Evolutionary conservation across 2,888 invertebrate species (phyloP).

Genomic region (Bombylius discolor): DNA sequence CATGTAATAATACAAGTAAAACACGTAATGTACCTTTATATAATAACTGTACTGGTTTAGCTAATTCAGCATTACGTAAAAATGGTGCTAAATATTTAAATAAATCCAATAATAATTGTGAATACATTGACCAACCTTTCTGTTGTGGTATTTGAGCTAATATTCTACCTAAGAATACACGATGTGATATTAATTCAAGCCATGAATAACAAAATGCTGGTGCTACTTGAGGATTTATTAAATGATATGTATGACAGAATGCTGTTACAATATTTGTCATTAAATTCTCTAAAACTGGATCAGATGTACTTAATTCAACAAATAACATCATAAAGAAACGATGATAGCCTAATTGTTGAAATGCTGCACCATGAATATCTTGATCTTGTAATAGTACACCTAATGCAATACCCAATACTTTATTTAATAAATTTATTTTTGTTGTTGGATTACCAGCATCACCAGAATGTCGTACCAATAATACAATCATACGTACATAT

Average conservation of each 20-base stretch:
- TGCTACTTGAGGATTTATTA: constrained; percentile 80
- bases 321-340: constrained; percentile 93
- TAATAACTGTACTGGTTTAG: constrained; percentile 81
- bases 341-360: constrained; percentile 97
- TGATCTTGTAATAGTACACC: constrained; percentile 94
- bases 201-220: constrained; percentile 97
- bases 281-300: constrained; percentile 84
- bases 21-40: constrained; percentile 95
- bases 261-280: constrained; percentile 79
- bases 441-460: constrained; percentile 77
- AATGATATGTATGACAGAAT: constrained; percentile 90
- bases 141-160: constrained; percentile 83
- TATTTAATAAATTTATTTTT: constrained; percentile 92
- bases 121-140: constrained; percentile 96
- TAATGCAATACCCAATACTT: constrained; percentile 86
- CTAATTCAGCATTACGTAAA: constrained; percentile 90
- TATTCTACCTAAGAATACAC: constrained; percentile 89
- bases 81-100: constrained; percentile 96
- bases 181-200: constrained; percentile 94
- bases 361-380: constrained; percentile 67
- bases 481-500: constrained; percentile 81
- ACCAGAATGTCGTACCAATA: constrained; percentile 89
- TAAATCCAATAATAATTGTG: constrained; percentile 86
- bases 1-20: constrained; percentile 86
- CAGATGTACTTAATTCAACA: constrained; percentile 88